These are phyloP conservation scores for Siderastrea radians DNA, from an alignment of 92 coral and sea anemone species.

Conservation along the genomic window DNA sequence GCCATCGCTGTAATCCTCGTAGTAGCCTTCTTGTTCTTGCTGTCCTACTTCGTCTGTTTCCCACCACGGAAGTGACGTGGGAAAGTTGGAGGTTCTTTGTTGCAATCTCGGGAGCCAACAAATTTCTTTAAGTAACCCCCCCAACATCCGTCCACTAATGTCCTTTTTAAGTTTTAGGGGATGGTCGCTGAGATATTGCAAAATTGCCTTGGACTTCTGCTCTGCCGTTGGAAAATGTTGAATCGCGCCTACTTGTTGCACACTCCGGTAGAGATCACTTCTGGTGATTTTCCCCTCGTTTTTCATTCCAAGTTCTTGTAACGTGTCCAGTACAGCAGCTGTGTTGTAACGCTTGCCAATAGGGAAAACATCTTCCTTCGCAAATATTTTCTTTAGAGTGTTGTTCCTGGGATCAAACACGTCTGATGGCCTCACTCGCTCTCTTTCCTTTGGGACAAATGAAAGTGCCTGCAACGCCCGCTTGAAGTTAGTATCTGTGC, in stretches of 20 bases:
- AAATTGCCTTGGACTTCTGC: slow-evolving; percentile 50
- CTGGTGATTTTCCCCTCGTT: slow-evolving; percentile 34
- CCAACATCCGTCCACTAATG: not conserved
- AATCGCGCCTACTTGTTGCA: not conserved
- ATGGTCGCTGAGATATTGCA: slow-evolving; percentile 36
- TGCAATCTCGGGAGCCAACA: slow-evolving; percentile 53
- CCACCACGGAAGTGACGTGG: slow-evolving; percentile 26
- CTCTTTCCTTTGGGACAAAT: slow-evolving; percentile 48
- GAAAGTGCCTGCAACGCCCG: slow-evolving; percentile 31
- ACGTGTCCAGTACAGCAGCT: slow-evolving; percentile 35
- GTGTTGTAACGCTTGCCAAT: slow-evolving; percentile 28
- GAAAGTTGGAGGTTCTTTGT: slow-evolving; percentile 37
- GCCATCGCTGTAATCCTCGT: no score
- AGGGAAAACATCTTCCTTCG: slow-evolving; percentile 69
- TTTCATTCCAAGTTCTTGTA: slow-evolving; percentile 69
- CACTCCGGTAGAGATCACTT: slow-evolving; percentile 41
- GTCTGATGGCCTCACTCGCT: slow-evolving; percentile 54
- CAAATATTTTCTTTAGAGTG: slow-evolving; percentile 38
- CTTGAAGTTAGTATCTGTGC: slow-evolving; percentile 14
- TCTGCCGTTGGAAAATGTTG: not conserved
- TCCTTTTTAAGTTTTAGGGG: not conserved
- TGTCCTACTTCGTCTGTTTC: not conserved
- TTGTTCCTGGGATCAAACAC: slow-evolving; percentile 72
- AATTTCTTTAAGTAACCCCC: slow-evolving; percentile 4
- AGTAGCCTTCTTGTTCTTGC: no score